Evolutionary conservation across 2,888 invertebrate genomes (phyloP).

Genomic region (Tuta absoluta): DNA sequence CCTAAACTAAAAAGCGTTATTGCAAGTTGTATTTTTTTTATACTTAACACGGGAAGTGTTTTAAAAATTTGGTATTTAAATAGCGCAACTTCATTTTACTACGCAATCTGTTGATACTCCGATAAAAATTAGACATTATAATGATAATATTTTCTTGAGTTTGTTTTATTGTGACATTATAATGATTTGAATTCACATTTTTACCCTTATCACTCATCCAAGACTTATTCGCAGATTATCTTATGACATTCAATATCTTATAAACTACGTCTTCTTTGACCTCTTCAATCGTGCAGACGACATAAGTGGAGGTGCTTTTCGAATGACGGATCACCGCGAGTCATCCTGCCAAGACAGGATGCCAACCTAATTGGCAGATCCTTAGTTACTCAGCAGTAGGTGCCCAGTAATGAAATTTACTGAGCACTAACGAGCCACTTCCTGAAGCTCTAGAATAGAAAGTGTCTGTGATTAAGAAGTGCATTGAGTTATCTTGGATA

Average conservation of each 20-base stretch:
- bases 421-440: slow-evolving; percentile 12
- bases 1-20: no score
- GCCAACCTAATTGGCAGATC: slow-evolving; percentile 17
- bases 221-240: no score
- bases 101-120: no score
- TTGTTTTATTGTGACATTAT: no score
- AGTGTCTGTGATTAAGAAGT: background rate
- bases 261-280: background rate
- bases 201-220: no score
- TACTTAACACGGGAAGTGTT: no score
- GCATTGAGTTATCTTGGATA: background rate
- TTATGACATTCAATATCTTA: background rate
- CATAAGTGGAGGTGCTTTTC: slow-evolving; percentile 14
- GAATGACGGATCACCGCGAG: slow-evolving; percentile 5
- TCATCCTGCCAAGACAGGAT: slow-evolving; percentile 6
- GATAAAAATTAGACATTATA: no score
- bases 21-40: no score
- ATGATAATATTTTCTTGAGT: no score
- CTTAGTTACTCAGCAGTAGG: slow-evolving; percentile 6
- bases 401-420: slow-evolving; percentile 10
- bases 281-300: background rate
- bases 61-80: no score
- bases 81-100: no score
- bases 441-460: slow-evolving; percentile 3
- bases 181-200: no score